Evolutionary conservation across 1,140 invertebrate species (phyloP).

Genomic region (Arion vulgaris): DNA sequence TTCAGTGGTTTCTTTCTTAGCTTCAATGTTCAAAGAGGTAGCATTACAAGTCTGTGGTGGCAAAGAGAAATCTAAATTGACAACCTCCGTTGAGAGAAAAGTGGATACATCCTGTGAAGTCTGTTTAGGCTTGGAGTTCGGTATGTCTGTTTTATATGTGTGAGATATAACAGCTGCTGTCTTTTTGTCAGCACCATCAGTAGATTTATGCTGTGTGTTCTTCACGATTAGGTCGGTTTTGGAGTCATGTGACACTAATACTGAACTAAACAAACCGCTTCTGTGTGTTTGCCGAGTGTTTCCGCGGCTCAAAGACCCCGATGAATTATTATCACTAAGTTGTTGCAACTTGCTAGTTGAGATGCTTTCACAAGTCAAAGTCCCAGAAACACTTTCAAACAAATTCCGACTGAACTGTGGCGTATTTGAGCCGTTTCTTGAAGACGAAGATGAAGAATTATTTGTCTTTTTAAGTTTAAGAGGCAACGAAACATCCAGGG

Average conservation of each 20-base stretch:
- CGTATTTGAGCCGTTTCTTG: not conserved
- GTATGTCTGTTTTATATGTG: not conserved
- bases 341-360: not conserved
- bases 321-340: not conserved
- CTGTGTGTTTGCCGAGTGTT: not conserved
- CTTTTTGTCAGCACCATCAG: not conserved
- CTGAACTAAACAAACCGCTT: not conserved
- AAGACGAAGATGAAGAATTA: not conserved
- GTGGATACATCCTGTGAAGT: not conserved
- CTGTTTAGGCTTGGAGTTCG: not conserved
- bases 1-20: not conserved
- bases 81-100: slow-evolving; percentile 11
- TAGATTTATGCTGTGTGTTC: not conserved
- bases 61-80: slow-evolving; percentile 9
- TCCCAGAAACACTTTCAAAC: slow-evolving; percentile 35
- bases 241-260: not conserved
- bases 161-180: not conserved
- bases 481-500: not conserved
- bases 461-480: slow-evolving; percentile 1
- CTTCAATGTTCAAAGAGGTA: not conserved
- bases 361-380: not conserved
- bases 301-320: not conserved
- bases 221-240: not conserved
- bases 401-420: slow-evolving; percentile 21
- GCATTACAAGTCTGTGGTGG: not conserved